Conservation (phyloP, 2,113 vertebrate genomes). For the Myotis yumanensis region DNA sequence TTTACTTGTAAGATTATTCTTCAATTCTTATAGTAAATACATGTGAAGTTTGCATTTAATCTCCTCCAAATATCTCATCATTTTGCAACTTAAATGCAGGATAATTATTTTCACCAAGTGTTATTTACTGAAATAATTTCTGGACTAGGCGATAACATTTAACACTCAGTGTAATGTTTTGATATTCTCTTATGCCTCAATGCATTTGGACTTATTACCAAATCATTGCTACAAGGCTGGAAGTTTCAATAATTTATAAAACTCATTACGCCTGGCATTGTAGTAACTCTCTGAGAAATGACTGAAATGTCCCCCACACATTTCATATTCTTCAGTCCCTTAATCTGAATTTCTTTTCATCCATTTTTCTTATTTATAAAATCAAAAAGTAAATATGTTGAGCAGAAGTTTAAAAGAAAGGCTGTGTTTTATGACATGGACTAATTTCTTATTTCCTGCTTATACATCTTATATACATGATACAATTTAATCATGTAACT, state of each 20-base stretch:
- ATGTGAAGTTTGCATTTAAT: neutral
- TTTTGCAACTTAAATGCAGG: slow-evolving; percentile 64
- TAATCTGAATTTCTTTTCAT: slow-evolving; percentile 40
- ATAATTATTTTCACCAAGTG: slow-evolving; percentile 71
- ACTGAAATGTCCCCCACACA: slow-evolving; percentile 45
- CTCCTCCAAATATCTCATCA: slow-evolving; percentile 47
- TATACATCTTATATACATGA: slow-evolving; percentile 32
- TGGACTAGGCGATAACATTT: slow-evolving; percentile 60
- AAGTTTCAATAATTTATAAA: slow-evolving; percentile 80
- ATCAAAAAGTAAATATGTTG: slow-evolving; percentile 15
- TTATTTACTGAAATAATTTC: slow-evolving; percentile 77
- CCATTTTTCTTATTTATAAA: slow-evolving; percentile 59
- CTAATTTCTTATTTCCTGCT: slow-evolving; percentile 48
- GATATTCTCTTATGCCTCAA: slow-evolving; percentile 61
- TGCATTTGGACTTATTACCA: slow-evolving; percentile 77
- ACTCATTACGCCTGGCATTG: slow-evolving; percentile 59
- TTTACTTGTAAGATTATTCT: slow-evolving; percentile 42
- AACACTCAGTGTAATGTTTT: slow-evolving; percentile 54
- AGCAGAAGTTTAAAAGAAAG: slow-evolving; percentile 55
- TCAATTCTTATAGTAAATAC: slow-evolving; percentile 55
- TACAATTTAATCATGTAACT: slow-evolving; percentile 56
- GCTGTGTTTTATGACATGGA: neutral
- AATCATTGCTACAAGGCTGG: slow-evolving; percentile 73
- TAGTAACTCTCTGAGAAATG: slow-evolving; percentile 72
- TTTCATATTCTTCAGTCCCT: neutral